phyloP scores from a whole-genome alignment of 2,113 vertebrate genomes.

The Micronycteris hirsuta region DNA sequence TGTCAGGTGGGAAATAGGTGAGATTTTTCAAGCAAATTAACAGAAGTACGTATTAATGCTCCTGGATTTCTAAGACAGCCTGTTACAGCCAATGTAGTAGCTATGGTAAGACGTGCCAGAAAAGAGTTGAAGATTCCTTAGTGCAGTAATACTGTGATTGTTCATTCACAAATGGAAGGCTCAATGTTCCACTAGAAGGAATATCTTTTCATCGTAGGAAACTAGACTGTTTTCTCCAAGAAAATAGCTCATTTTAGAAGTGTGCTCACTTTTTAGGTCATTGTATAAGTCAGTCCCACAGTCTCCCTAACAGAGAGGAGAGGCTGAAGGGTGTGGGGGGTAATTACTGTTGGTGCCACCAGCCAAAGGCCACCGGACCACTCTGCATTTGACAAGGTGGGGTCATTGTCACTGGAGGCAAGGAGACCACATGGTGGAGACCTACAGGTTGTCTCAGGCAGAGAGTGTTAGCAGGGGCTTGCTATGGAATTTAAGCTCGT shows the following conservation, averaged over 20 bases:
- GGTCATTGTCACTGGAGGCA: no score
- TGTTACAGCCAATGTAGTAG: background rate
- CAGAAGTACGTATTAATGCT: background rate
- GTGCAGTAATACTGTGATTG: background rate
- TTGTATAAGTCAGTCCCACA: background rate
- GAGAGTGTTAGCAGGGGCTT: background rate
- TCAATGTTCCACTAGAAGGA: background rate
- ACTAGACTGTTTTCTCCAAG: background rate
- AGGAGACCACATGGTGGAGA: accelerated
- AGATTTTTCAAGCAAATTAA: background rate
- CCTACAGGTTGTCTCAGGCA: accelerated
- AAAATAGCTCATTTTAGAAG: background rate
- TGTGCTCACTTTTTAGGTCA: background rate
- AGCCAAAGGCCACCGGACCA: background rate
- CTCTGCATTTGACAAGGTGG: background rate
- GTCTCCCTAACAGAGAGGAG: accelerated
- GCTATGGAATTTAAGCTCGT: background rate
- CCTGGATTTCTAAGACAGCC: background rate
- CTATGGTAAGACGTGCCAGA: background rate
- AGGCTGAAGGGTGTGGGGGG: background rate
- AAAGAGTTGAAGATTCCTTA: background rate
- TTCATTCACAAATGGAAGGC: background rate
- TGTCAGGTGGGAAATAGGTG: background rate
- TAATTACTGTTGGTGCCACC: accelerated
- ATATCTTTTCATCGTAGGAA: background rate